phyloP scores from a whole-genome alignment of 2,888 invertebrate species.

The Scaptomyza reducta region DNA sequence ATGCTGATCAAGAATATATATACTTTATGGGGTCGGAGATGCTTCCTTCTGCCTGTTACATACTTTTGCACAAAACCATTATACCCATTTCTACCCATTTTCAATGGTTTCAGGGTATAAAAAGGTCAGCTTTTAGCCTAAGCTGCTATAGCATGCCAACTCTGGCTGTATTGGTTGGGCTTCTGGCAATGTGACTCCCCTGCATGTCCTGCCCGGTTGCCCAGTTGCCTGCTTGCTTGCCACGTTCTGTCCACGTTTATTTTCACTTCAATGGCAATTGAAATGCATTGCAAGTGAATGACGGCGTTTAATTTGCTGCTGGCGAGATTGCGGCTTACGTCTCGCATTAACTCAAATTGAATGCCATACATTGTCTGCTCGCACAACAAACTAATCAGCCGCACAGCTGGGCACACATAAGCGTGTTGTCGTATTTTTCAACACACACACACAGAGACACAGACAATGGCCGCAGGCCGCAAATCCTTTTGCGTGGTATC shows the following conservation, averaged over 20 bases:
- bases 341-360: conserved; percentile 55
- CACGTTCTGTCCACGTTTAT: neutral
- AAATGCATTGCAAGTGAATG: conserved; percentile 47
- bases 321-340: conserved; percentile 48
- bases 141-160: conserved; percentile 70
- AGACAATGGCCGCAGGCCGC: conserved; percentile 33
- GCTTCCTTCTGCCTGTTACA: too few relatives aligned
- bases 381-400: conserved; percentile 13
- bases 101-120: too few relatives aligned
- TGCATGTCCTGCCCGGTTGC: too few relatives aligned
- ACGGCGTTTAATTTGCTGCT: conserved; percentile 46
- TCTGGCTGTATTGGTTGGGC: conserved; percentile 48
- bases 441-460: neutral
- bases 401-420: conserved; percentile 3
- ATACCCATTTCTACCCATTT: too few relatives aligned
- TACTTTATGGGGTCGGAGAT: too few relatives aligned
- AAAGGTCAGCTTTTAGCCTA: conserved; percentile 44
- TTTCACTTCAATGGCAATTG: conserved; percentile 30
- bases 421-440: neutral
- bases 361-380: conserved; percentile 50
- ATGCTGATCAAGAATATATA: too few relatives aligned
- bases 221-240: conserved; percentile 7
- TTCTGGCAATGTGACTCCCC: conserved; percentile 56
- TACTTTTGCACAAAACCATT: too few relatives aligned
- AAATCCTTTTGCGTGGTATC: neutral